Base-by-base conservation (phyloP, 2,113 vertebrate species). In the Noctilio leporinus region DNA sequence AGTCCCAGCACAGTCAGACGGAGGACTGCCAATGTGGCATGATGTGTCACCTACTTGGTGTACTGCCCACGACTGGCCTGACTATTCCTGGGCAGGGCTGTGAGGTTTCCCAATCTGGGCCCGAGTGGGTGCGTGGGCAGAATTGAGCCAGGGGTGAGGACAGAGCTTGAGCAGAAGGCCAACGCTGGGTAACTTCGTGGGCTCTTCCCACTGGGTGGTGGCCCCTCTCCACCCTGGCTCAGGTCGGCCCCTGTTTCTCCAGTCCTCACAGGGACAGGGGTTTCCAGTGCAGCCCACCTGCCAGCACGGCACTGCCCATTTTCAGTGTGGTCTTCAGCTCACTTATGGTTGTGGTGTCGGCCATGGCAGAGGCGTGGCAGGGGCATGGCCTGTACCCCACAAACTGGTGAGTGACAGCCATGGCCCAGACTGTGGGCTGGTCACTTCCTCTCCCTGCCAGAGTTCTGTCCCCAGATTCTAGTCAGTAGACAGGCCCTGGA, bases 1-100 rank as follows among this genome's bases (percentile, higher is more conserved):
- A 86, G 84, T 83, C 57, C n/a, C 51, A 83, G 83, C 43, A 30
- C 20, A 11, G 8, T 86, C 57, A 53, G 76, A 83, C 75, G 73
- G 33, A 91, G 40, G 26, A 59, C 7, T 90, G 91, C 33, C 67
- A 62, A n/a, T 64, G 67, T 93, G 77, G 45, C 86, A 20, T 28
- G 88, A 51, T 83, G 65, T 7, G 30, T 93, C 77, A 55, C 73
- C 47, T 49, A 5, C 40, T 88, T 85, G 77, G 72, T 86, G 81
- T 92, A 24, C 67, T 55, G 80, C 80, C 82, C 47, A n/a, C 51
- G 65, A 78, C 81, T 90, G 45, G 67, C n/a, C 64, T 96, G 86
- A 73, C 78, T 38, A 26, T 94, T 91, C 59, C 81, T 40, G 47
- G 70, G 81, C 70, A 72, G 80, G 53, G 20, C 43, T 40, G n/a